Base-by-base conservation (phyloP, 2,797 vertebrate species). In the Hoplostethus atlanticus region DNA sequence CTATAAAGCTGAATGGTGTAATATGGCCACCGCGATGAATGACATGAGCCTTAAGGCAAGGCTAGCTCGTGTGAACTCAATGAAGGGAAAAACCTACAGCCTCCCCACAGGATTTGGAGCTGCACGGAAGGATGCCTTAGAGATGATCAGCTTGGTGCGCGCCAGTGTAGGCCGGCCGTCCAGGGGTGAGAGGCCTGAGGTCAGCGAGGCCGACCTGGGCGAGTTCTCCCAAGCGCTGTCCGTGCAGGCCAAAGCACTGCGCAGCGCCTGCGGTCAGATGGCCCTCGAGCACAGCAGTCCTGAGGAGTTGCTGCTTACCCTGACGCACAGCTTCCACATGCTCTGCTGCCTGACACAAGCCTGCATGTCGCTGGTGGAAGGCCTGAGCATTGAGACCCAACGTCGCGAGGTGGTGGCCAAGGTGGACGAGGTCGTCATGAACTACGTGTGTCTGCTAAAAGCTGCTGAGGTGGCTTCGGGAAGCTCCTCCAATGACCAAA, bases 271-370 rank as follows among this genome's bases (percentile, higher is more conserved):
- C 92, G 94, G 93, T 91, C 96, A 95, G 92, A 96, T 98, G 96
- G 95, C 95, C 51, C 86, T 87, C 79, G 96, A 96, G 81, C 96
- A 96, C 87, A 93, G 94, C 92, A 95, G 95, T 91, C 96, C 96
- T 5, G 96, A 97, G 89, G 97, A 98, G 93, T 87, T 97, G 87
- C 95, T 98, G 84, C 94, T 95, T 92, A 97, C 96, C 58, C 95
- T 97, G 94, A 97, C 96, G 70, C 96, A 96, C 93, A 98, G 97
- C 93, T 98, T 97, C 91, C 96, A 97, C 94, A 96, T 97, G 75
- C 95, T 98, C 89, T 98, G 97, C 92, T 97, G 96, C 91, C 93
- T 97, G 73, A 95, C 96, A 73, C 96, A 98, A 92, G 97, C 96
- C 89, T 97, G 97, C 96, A 96, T 97, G 96, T 95, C 94, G 81